A percentile compares a stretch with the other conserved stretches of the same genome.
Conservation (phyloP, 2,113 vertebrate genomes). For the Pygoscelis adeliae region DNA sequence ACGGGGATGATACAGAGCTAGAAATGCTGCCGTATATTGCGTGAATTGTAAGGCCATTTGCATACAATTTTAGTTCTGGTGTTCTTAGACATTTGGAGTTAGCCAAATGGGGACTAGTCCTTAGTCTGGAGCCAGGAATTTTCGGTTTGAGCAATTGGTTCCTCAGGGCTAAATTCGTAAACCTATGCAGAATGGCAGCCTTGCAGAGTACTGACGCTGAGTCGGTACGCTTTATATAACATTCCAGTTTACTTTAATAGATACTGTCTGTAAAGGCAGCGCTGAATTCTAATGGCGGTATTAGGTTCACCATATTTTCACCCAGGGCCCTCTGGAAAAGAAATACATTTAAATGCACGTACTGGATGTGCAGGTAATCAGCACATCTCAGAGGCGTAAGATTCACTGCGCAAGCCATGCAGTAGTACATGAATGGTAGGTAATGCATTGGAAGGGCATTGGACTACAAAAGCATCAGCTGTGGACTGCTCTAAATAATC, state of each 20-base stretch:
- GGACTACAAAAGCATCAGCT: background rate
- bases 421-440: background rate
- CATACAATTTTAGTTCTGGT: background rate
- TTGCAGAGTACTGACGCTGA: background rate
- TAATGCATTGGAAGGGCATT: background rate
- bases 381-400: background rate
- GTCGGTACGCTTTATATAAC: accelerated
- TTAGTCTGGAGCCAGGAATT: background rate
- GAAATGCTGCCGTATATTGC: background rate
- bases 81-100: background rate
- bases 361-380: background rate
- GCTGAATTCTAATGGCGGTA: background rate
- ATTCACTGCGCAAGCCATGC: background rate
- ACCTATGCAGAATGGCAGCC: background rate
- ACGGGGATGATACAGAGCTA: background rate
- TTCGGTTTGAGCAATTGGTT: background rate
- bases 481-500: background rate
- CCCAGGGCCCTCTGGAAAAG: background rate
- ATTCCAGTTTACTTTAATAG: background rate
- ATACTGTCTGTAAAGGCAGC: background rate
- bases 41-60: background rate
- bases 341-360: background rate
- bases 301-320: background rate
- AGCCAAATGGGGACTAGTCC: background rate
- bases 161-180: background rate